Conservation (phyloP, 2,888 invertebrate genomes). For the Pterostichus madidus region DNA sequence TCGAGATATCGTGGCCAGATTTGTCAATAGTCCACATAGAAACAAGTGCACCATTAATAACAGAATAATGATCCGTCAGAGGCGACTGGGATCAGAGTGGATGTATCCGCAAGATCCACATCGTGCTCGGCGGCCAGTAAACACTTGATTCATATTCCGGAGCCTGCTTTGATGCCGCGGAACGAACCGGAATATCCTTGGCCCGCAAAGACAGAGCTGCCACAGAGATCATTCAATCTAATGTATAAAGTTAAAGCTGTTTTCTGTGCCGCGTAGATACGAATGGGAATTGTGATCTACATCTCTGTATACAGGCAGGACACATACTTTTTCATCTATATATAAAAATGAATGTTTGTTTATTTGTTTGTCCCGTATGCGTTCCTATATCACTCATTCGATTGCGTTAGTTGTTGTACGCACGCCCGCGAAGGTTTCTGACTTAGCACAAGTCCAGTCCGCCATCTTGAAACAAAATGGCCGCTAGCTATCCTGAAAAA, state of each 20-base stretch:
- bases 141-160: slow-evolving; percentile 58
- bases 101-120: neutral
- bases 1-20: neutral
- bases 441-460: too few species aligned
- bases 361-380: too few species aligned
- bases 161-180: neutral
- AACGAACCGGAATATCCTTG: neutral
- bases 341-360: too few species aligned
- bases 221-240: slow-evolving; percentile 48
- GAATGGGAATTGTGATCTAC: slow-evolving; percentile 19
- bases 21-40: neutral
- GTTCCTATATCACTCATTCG: too few species aligned
- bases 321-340: too few species aligned
- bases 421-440: too few species aligned
- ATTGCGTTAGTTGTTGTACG: too few species aligned
- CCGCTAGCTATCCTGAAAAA: too few species aligned
- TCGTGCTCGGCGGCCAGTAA: slow-evolving; percentile 13
- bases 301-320: neutral
- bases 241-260: slow-evolving; percentile 62
- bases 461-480: too few species aligned
- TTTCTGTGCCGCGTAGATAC: slow-evolving; percentile 44
- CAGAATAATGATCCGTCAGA: neutral
- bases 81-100: neutral
- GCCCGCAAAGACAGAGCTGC: slow-evolving; percentile 3
- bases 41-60: slow-evolving; percentile 1